Evolutionary conservation across 2,113 vertebrate species (phyloP), one percentile per base, ranked within the genome.

Genomic region (Labeo rohita): DNA sequence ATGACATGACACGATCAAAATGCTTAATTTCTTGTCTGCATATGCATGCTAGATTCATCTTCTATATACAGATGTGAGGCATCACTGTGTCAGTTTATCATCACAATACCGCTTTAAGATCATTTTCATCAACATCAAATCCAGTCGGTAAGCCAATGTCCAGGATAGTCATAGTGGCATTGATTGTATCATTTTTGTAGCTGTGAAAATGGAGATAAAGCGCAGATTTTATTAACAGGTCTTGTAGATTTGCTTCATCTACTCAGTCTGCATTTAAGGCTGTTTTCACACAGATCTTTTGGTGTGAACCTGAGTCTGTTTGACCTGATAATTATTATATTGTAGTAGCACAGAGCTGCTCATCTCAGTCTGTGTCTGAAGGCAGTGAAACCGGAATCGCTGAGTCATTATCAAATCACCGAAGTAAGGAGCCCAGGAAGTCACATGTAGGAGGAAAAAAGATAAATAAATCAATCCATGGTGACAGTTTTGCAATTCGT

Each of bases 141-240:
- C 93, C 91, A 0, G 91, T 94, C 78, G 92, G 90, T 54, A 93
- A 18, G 21, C 90, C 88, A 2, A 93, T 39, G n/a, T 94, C 93
- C 52, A 93, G 16, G 52, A 93, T 90, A 76, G 90, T 92, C 93
- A 93, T 92, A 2, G 92, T 93, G 89, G 93, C 91, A 2, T 91
- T 85, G 18, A 16, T 82, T 0, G 10, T 21, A 4, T 13, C 4
- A 3, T 36, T 56, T 54, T 80, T 79, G 72, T 74, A 90, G 2
- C 89, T 91, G 49, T 28, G 8, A 28, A 49, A 13, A 73, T n/a
- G 6, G 28, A 72, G 34, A 39, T 8, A 2, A 4, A 39, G 28
- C 4, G 11, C 28, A 54, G 2, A 16, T n/a, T 15, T 8, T 68
- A 66, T 18, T 34, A 15, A 16, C 13, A 4, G 15, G 66, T 39